phyloP scores from a whole-genome alignment of 2,113 vertebrate species.

The Carollia perspicillata region DNA sequence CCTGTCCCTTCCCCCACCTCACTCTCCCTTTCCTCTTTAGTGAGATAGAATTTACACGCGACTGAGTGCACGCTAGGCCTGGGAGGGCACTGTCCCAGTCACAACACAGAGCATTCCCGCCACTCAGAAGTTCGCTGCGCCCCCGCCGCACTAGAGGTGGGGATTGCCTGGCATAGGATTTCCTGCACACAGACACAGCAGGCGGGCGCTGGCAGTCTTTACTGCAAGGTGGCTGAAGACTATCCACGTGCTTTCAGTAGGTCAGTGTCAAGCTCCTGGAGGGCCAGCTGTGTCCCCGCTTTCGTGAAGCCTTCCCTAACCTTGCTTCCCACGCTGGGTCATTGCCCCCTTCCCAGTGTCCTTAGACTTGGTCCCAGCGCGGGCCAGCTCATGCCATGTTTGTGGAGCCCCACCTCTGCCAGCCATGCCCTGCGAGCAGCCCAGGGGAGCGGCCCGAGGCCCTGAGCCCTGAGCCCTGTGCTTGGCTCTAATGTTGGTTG shows the following conservation, averaged over 20 bases:
- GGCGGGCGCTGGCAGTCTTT: background rate
- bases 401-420: background rate
- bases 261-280: background rate
- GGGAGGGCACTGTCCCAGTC: background rate
- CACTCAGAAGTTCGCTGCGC: background rate
- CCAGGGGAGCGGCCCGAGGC: background rate
- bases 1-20: background rate
- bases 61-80: background rate
- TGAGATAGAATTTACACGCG: background rate
- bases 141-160: too few relatives aligned
- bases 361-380: background rate
- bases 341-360: background rate
- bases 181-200: background rate
- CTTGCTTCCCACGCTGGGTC: background rate
- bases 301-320: background rate
- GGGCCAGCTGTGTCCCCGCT: background rate
- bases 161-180: background rate
- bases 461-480: background rate
- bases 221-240: too few relatives aligned
- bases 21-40: background rate
- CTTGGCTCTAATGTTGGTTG: background rate
- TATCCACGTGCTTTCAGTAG: background rate
- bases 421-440: background rate
- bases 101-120: background rate
- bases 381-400: background rate